Conservation (phyloP, 2,888 invertebrate species). For the Subacronicta megacephala region DNA sequence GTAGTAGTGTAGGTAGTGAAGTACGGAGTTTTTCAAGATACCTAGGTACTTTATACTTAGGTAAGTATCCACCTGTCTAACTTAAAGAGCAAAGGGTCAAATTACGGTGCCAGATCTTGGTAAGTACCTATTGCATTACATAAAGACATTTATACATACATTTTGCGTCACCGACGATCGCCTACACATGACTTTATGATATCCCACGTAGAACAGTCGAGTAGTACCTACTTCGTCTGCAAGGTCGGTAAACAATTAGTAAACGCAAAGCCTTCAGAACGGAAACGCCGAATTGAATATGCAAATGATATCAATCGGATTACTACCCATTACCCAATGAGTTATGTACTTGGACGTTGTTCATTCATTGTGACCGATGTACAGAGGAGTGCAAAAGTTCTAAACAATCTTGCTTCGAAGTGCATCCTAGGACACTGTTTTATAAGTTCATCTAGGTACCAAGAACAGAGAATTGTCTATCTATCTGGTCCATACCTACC, state of each 20-base stretch:
- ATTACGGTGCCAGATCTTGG: constrained; percentile 23
- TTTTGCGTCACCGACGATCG: constrained; percentile 69
- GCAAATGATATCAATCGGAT: constrained; percentile 79
- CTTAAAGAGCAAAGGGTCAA: constrained; percentile 39
- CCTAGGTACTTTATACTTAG: too few species aligned
- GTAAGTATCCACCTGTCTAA: too few species aligned
- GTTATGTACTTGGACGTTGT: constrained; percentile 69
- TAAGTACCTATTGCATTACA: constrained; percentile 31
- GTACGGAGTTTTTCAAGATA: too few species aligned
- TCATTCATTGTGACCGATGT: constrained; percentile 83
- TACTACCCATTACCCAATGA: constrained; percentile 69
- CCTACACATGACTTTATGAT: constrained; percentile 62
- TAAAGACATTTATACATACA: constrained; percentile 51
- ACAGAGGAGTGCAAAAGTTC: constrained; percentile 60
- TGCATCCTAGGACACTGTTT: too few species aligned
- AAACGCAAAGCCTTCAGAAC: constrained; percentile 70
- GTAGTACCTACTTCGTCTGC: constrained; percentile 69
- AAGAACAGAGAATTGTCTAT: not conserved
- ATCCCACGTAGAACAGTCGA: constrained; percentile 74
- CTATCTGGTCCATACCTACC: too few species aligned
- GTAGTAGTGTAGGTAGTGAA: too few species aligned
- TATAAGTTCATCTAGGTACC: too few species aligned
- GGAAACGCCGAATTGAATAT: constrained; percentile 86
- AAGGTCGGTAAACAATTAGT: constrained; percentile 82
- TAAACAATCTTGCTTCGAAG: not conserved